phyloP scores from a whole-genome alignment of 2,113 vertebrate genomes.

The Theristicus caerulescens region DNA sequence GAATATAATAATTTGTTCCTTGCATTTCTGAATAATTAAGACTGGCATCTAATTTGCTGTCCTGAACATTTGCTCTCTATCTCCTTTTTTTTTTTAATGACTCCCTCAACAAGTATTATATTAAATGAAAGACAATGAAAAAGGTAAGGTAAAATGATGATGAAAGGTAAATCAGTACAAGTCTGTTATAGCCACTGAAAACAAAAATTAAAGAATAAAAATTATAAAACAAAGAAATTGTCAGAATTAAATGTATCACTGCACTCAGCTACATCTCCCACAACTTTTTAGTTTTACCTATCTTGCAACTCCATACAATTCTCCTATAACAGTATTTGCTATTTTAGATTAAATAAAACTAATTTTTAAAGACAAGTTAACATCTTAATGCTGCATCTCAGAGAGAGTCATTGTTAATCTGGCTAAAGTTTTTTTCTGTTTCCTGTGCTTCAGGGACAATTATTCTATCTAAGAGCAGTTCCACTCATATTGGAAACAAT shows the following conservation, averaged over 20 bases:
- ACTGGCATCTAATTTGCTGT: background rate
- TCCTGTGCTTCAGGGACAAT: background rate
- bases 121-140: background rate
- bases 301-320: background rate
- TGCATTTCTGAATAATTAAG: background rate
- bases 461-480: background rate
- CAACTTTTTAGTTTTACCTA: background rate
- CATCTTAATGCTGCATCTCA: background rate
- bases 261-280: background rate
- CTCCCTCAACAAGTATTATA: background rate
- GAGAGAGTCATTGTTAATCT: background rate
- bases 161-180: background rate
- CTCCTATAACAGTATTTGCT: background rate
- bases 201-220: background rate
- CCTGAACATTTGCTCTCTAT: background rate
- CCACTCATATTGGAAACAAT: conserved; percentile 29
- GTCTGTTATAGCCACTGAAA: background rate
- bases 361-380: background rate
- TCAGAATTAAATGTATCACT: background rate
- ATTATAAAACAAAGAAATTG: background rate
- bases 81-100: background rate
- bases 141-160: background rate
- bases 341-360: background rate
- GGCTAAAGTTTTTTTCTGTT: background rate
- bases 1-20: background rate